A percentile compares a stretch with the other conserved stretches of the same genome.
phyloP scores from a whole-genome alignment of 2,113 vertebrate genomes.

The Periophthalmodon schlosseri region DNA sequence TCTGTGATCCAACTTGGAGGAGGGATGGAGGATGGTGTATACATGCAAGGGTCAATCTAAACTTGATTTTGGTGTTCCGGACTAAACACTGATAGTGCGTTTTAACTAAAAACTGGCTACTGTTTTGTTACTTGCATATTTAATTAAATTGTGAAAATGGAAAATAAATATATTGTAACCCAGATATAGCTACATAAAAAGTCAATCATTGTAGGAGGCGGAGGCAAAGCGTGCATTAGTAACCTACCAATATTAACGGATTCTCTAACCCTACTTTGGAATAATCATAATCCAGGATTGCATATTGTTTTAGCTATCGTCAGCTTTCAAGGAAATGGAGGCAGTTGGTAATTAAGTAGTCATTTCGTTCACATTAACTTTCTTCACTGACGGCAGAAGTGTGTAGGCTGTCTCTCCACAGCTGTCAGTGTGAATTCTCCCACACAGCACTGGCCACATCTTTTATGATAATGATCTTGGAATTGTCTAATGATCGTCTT shows the following conservation, averaged over 20 bases:
- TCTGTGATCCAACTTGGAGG: not conserved
- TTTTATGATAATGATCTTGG: conserved; percentile 18
- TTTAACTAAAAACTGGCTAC: not conserved
- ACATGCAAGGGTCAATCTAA: too few relatives aligned
- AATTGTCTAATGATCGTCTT: conserved; percentile 20
- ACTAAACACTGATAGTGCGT: not conserved
- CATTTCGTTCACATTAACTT: not conserved
- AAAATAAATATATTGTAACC: not conserved
- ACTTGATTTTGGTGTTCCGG: too few relatives aligned
- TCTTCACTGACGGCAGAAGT: conserved; percentile 4
- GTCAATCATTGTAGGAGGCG: not conserved
- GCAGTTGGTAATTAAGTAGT: conserved; percentile 7
- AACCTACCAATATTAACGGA: not conserved
- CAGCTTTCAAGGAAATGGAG: conserved; percentile 12
- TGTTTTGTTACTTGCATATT: too few relatives aligned
- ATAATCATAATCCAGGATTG: not conserved
- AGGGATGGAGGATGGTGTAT: too few relatives aligned
- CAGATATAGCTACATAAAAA: not conserved
- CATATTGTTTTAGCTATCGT: not conserved
- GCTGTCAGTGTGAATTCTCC: not conserved
- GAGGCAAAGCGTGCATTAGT: not conserved
- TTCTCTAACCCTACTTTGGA: too few relatives aligned
- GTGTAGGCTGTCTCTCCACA: conserved; percentile 10
- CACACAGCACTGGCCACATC: not conserved
- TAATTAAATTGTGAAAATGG: too few relatives aligned